Conservation (phyloP, 1,140 invertebrate species). For the Macrostomum lignano region DNA sequence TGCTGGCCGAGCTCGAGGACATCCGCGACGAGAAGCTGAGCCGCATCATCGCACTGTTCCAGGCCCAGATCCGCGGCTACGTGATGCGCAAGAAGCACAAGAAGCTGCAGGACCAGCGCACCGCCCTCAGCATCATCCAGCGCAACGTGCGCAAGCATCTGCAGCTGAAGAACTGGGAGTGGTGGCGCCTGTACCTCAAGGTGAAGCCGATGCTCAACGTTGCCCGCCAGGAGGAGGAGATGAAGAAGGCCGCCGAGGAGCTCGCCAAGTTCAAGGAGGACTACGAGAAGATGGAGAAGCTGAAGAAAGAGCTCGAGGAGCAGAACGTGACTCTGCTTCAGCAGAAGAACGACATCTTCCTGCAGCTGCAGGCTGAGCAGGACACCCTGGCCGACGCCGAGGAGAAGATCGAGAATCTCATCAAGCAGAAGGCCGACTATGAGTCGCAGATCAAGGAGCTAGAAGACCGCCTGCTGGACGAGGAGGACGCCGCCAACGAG, state of each 20-base stretch:
- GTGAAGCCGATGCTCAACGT: constrained; percentile 95
- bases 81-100: constrained; percentile 69
- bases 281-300: constrained; percentile 67
- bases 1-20: constrained; percentile 98
- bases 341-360: constrained; percentile 64
- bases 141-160: constrained; percentile 94
- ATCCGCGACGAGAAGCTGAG: constrained; percentile 88
- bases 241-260: constrained; percentile 84
- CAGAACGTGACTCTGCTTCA: constrained; percentile 53
- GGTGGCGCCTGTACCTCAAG: constrained; percentile 95
- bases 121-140: constrained; percentile 85
- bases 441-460: constrained; percentile 83
- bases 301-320: constrained; percentile 76
- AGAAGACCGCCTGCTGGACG: constrained; percentile 67
- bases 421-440: constrained; percentile 77
- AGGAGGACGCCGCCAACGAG: constrained; percentile 71
- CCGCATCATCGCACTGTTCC: constrained; percentile 94
- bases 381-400: constrained; percentile 43
- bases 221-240: constrained; percentile 85
- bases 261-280: constrained; percentile 69
- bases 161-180: constrained; percentile 86
- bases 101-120: constrained; percentile 78
- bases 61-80: constrained; percentile 60
- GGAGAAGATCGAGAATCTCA: constrained; percentile 63
- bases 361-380: constrained; percentile 44